Evolutionary conservation across 2,888 invertebrate species (phyloP).

Genomic region (Agrenia bidenticulata): DNA sequence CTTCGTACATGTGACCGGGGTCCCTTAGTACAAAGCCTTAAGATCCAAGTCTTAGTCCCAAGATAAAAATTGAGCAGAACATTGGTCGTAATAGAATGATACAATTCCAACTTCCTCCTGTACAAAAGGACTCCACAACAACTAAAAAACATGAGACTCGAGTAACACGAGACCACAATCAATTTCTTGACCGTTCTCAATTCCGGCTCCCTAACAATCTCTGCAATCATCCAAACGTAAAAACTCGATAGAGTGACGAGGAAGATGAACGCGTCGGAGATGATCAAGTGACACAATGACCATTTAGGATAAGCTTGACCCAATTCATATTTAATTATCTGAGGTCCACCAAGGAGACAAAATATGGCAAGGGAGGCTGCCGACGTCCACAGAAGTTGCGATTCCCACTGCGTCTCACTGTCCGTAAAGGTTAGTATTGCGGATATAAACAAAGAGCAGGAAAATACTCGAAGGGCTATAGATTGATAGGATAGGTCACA

Average conservation of each 20-base stretch:
- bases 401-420: not conserved
- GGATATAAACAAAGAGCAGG: slow-evolving; percentile 13
- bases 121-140: slow-evolving; percentile 12
- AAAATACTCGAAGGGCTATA: slow-evolving; percentile 25
- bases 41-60: slow-evolving; percentile 14
- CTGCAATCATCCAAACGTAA: slow-evolving; percentile 15
- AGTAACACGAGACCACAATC: not conserved
- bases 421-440: not conserved
- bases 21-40: no score
- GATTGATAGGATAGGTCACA: no score
- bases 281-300: not conserved
- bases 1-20: no score
- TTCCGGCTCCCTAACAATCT: not conserved
- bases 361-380: slow-evolving; percentile 8
- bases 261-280: slow-evolving; percentile 12
- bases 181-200: not conserved
- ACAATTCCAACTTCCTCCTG: slow-evolving; percentile 3
- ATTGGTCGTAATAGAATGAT: slow-evolving; percentile 16
- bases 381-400: not conserved
- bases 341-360: slow-evolving; percentile 15
- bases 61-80: slow-evolving; percentile 16
- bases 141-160: slow-evolving; percentile 12
- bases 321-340: slow-evolving; percentile 22
- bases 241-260: slow-evolving; percentile 5
- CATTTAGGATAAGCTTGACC: not conserved